phyloP scores from a whole-genome alignment of 2,888 invertebrate genomes.

The Aphidius colemani region DNA sequence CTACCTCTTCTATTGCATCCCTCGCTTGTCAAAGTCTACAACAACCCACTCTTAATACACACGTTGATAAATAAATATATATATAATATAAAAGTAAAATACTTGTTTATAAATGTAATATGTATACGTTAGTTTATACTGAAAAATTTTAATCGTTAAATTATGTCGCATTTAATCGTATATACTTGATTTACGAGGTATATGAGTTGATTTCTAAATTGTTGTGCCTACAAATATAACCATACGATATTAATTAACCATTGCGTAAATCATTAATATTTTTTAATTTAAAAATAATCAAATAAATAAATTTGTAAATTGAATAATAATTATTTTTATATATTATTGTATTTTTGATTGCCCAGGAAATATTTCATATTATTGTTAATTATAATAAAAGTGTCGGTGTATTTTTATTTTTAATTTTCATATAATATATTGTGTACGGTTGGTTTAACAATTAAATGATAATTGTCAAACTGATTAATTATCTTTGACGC shows the following conservation, averaged over 20 bases:
- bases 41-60: too few relatives aligned
- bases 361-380: background rate
- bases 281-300: conserved; percentile 4
- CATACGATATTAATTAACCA: conserved; percentile 27
- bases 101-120: too few relatives aligned
- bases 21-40: too few relatives aligned
- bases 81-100: too few relatives aligned
- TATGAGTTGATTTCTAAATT: conserved; percentile 45
- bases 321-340: conserved; percentile 4
- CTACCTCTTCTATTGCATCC: too few relatives aligned
- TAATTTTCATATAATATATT: conserved; percentile 31
- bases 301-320: background rate
- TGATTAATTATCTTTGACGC: conserved; percentile 39
- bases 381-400: conserved; percentile 9
- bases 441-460: conserved; percentile 43
- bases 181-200: conserved; percentile 41
- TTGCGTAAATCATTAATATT: conserved; percentile 27
- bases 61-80: too few relatives aligned
- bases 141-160: conserved; percentile 41
- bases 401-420: conserved; percentile 39
- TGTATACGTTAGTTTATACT: too few relatives aligned
- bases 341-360: background rate
- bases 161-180: conserved; percentile 46
- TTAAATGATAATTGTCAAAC: conserved; percentile 44
- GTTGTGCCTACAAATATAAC: conserved; percentile 35